Evolutionary conservation across 2,797 vertebrate genomes (phyloP).

Genomic region (Hylomyscus alleni): DNA sequence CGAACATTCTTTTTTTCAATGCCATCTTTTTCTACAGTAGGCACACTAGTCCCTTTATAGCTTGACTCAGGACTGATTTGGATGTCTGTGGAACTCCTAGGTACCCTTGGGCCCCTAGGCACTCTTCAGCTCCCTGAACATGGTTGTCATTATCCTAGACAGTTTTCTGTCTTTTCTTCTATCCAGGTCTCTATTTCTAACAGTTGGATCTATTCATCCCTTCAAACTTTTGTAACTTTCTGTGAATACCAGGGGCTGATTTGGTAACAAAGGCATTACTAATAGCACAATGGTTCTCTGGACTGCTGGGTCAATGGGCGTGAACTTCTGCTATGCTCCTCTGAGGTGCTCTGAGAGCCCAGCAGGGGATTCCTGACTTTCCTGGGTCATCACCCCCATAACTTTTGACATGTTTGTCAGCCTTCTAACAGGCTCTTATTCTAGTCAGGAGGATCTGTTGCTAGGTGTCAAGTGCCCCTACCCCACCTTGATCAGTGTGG

Average conservation of each 20-base stretch:
- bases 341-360: neutral
- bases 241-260: neutral
- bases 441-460: neutral
- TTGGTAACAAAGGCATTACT: neutral
- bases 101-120: neutral
- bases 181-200: neutral
- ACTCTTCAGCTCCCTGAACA: neutral
- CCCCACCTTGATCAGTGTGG: neutral
- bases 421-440: neutral
- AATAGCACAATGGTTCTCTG: neutral
- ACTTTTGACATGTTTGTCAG: too few species aligned
- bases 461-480: neutral
- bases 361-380: neutral
- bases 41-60: neutral
- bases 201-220: neutral
- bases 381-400: neutral
- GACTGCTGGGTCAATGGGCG: neutral
- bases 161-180: neutral
- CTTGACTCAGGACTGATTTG: neutral
- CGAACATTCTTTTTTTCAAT: too few species aligned
- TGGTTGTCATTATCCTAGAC: neutral
- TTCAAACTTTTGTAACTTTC: too few species aligned
- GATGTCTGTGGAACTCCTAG: neutral
- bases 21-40: neutral
- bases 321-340: too few species aligned